Conservation (phyloP, 2,113 vertebrate species). For the Oreochromis spilurus region DNA sequence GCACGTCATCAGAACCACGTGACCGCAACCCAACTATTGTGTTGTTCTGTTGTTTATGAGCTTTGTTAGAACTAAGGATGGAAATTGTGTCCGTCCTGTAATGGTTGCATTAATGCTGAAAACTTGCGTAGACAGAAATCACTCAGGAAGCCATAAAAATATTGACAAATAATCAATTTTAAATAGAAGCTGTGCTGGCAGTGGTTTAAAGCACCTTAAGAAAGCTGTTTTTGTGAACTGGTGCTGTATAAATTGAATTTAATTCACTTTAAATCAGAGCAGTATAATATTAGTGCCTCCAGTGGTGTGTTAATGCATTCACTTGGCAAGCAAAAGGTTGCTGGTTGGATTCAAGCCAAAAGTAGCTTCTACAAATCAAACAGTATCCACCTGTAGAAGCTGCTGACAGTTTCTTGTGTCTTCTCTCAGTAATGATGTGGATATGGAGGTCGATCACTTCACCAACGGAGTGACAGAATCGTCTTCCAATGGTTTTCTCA, state of each 20-base stretch:
- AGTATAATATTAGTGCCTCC: neutral
- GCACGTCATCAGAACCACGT: too few species aligned
- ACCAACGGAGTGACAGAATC: conserved; percentile 94
- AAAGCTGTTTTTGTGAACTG: neutral
- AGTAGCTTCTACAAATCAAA: neutral
- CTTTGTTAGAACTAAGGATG: neutral
- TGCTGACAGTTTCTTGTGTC: neutral
- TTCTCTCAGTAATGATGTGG: conserved; percentile 82
- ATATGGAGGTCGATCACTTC: conserved; percentile 98
- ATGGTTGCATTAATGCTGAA: neutral
- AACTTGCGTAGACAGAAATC: neutral
- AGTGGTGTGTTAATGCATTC: neutral
- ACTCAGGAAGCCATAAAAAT: neutral
- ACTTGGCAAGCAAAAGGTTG: neutral
- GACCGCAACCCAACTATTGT: too few species aligned
- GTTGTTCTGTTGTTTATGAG: neutral
- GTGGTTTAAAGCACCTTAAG: neutral
- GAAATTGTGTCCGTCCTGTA: neutral
- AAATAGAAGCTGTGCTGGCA: neutral
- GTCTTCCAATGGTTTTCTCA: conserved; percentile 96
- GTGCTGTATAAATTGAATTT: neutral
- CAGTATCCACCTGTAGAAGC: neutral
- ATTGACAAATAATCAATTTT: fast-evolving
- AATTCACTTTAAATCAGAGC: neutral
- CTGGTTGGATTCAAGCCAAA: neutral